Base-by-base conservation (phyloP, 2,113 vertebrate species). In the Corynorhinus townsendii region DNA sequence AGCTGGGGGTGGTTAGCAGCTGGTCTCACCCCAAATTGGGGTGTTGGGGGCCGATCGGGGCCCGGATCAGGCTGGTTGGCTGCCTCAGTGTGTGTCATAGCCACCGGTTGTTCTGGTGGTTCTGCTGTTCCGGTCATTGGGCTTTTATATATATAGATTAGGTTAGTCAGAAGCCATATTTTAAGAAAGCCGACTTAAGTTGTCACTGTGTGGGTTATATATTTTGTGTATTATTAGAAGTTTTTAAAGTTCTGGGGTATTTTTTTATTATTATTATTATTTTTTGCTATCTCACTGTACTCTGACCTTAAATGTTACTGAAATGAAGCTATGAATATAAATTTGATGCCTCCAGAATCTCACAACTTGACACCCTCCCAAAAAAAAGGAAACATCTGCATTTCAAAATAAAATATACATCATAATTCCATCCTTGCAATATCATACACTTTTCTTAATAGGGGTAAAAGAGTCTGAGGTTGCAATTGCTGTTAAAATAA, bases 401-500 rank as follows among this genome's bases (percentile, higher is more conserved):
- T 95, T 96, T 86, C 54, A 69, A 68, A 88, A 38, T 30, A 49
- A 87, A 95, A 80, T 88, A 16, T 24, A 24, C 10, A 35, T 47
- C 7, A 62, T 76, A 28, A 33, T 52, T 90, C 77, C 16, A 82
- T 85, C 11, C 11, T 76, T 43, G 20, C 11, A 22, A 7, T 66
- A 35, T 45, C 52, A 75, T 14, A 20, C 54, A 49, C 45, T 68
- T 89, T 93, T 75, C 76, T 85, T 30, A 56, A 11, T 76, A 38
- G 71, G 69, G 40, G 33, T 73, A 10, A 72, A 75, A 86, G 40
- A 86, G 72, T 91, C 77, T 80, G 14, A 26, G 73, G 85, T 77
- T 93, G 69, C 85, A 47, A 47, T 71, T 95, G 16, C 69, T 76
- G 20, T 86, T 83, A 90, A 92, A 90, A 88, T 64, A 95, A 89